A percentile compares a stretch with the other conserved stretches of the same genome.
phyloP scores from a whole-genome alignment of 2,888 invertebrate genomes.

The Notodonta ziczac region DNA sequence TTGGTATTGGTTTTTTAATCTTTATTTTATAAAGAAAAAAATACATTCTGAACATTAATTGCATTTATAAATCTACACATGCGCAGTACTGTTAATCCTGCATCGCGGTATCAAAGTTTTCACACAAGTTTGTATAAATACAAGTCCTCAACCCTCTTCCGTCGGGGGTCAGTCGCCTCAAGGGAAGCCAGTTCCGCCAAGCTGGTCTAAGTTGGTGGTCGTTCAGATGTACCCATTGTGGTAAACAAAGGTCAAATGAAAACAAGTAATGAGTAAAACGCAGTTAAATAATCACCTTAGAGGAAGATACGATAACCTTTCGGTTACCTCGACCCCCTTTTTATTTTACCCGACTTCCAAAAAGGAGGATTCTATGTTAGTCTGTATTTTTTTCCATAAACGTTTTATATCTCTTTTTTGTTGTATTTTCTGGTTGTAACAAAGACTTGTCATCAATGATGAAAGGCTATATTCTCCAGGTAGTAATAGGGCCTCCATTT shows the following conservation, averaged over 20 bases:
- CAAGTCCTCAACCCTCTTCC: neutral
- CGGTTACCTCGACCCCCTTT: neutral
- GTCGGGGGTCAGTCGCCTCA: neutral
- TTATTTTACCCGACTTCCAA: neutral
- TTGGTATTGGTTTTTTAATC: too few relatives aligned
- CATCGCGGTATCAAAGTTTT: constrained; percentile 16
- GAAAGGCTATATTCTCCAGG: too few relatives aligned
- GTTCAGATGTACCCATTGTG: neutral
- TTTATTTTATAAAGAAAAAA: too few relatives aligned
- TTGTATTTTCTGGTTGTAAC: too few relatives aligned
- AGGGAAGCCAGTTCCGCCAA: neutral
- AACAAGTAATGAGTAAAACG: too few relatives aligned
- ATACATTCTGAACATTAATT: too few relatives aligned
- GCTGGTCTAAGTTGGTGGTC: neutral
- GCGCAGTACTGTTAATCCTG: constrained; percentile 10
- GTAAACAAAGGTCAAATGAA: too few relatives aligned
- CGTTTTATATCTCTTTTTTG: too few relatives aligned
- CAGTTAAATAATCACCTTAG: neutral
- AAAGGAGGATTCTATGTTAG: too few relatives aligned
- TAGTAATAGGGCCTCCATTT: too few relatives aligned
- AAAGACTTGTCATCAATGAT: too few relatives aligned
- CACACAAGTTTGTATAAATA: constrained; percentile 5
- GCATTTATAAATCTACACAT: neutral
- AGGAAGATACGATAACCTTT: neutral
- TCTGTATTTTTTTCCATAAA: too few relatives aligned